These are phyloP conservation scores for Arrhopalites spinosus DNA, from an alignment of 2,888 invertebrate species.

Conservation along the genomic window DNA sequence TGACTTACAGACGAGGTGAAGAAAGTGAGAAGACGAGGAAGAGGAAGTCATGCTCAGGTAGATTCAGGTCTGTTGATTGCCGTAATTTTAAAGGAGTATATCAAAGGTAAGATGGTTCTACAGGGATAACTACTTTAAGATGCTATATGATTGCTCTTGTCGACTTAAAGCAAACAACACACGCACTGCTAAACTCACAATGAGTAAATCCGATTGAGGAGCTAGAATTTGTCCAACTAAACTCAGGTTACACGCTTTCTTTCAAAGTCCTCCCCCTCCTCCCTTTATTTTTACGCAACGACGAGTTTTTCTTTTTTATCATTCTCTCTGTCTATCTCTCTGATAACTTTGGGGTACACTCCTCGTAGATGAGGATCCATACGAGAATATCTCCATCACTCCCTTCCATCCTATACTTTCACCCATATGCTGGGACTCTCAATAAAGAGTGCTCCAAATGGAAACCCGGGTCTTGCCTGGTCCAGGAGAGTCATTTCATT, in stretches of 20 bases:
- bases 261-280: not conserved
- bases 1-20: not conserved
- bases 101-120: not conserved
- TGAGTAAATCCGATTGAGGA: slow-evolving; percentile 29
- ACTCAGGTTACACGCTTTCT: slow-evolving; percentile 19
- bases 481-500: slow-evolving; percentile 23
- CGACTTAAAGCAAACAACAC: slow-evolving; percentile 23
- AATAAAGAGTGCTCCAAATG: slow-evolving; percentile 11
- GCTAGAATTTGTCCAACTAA: slow-evolving; percentile 15
- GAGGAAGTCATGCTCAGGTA: slow-evolving; percentile 10
- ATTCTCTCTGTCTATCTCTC: not conserved
- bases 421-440: too few relatives aligned
- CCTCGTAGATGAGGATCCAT: too few relatives aligned
- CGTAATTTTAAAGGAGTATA: not conserved
- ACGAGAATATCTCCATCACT: not conserved
- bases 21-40: not conserved
- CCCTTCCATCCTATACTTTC: too few relatives aligned
- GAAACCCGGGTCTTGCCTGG: too few relatives aligned
- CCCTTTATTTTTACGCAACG: slow-evolving; percentile 8
- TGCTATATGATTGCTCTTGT: slow-evolving; percentile 18
- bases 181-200: slow-evolving; percentile 17
- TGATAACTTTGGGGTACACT: too few relatives aligned
- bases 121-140: too few relatives aligned
- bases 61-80: slow-evolving; percentile 5
- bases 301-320: not conserved